Evolutionary conservation across 53 echinoderm and acorn worm genomes (phyloP).

Genomic region (Patiria pectinifera): DNA sequence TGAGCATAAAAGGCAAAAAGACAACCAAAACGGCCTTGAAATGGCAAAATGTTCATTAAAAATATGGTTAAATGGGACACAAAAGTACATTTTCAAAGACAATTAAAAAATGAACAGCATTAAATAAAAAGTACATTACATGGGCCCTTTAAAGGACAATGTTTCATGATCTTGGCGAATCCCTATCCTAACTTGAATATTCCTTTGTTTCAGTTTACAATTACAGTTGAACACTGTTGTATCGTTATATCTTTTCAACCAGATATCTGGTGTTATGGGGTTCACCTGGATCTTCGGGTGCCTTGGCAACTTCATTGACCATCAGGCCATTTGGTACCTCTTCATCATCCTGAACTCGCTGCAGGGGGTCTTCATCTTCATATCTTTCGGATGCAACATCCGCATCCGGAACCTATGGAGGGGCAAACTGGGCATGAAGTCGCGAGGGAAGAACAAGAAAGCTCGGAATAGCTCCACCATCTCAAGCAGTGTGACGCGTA

Average conservation of each 20-base stretch:
- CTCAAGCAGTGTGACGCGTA: not conserved
- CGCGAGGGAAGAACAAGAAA: not conserved
- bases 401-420: conserved; percentile 53
- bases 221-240: not conserved
- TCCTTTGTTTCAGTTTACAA: not conserved
- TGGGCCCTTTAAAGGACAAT: too few species aligned
- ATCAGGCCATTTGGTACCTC: conserved; percentile 68
- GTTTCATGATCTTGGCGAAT: too few species aligned
- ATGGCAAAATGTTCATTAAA: too few species aligned
- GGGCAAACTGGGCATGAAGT: not conserved
- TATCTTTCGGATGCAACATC: conserved; percentile 67
- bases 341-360: conserved; percentile 43
- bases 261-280: conserved; percentile 50
- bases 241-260: not conserved
- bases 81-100: too few species aligned
- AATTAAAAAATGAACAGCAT: too few species aligned
- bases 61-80: too few species aligned
- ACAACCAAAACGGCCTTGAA: too few species aligned
- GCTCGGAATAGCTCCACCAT: not conserved
- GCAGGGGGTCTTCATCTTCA: conserved; percentile 65
- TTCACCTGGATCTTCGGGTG: conserved; percentile 59
- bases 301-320: conserved; percentile 27
- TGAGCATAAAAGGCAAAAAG: too few species aligned
- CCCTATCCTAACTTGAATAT: too few species aligned
- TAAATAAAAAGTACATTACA: too few species aligned